Conservation (phyloP, 2,113 vertebrate genomes). For the Podilymbus podiceps region DNA sequence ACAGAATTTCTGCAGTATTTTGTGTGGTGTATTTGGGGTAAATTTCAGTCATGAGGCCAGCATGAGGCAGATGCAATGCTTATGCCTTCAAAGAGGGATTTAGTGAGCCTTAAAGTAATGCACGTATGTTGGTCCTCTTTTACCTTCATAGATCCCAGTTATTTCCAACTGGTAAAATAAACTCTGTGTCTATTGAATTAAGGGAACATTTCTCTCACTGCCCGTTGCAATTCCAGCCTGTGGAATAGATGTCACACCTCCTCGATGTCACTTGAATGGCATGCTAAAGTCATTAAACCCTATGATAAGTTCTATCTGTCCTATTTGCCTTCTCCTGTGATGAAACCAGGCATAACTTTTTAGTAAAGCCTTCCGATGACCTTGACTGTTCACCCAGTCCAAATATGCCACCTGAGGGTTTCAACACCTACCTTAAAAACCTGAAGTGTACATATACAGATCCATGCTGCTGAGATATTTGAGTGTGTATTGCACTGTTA, state of each 20-base stretch:
- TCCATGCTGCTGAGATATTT: background rate
- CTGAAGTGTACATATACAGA: background rate
- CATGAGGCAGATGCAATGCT: background rate
- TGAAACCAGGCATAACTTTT: background rate
- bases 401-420: background rate
- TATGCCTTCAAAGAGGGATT: background rate
- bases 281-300: background rate
- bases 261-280: background rate
- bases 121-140: background rate
- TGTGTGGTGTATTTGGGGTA: constrained; percentile 9
- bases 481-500: background rate
- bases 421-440: background rate
- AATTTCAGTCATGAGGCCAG: background rate
- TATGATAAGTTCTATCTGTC: background rate
- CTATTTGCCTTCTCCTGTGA: background rate
- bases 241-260: background rate
- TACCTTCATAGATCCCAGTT: background rate
- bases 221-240: background rate
- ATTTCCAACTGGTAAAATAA: background rate
- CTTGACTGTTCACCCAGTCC: background rate
- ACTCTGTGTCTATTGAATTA: background rate
- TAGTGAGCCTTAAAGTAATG: background rate
- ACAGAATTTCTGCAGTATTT: constrained; percentile 20
- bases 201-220: background rate
- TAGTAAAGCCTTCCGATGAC: background rate